Base-by-base conservation (phyloP, 2,888 invertebrate genomes). In the Petrolisthes manimaculis region DNA sequence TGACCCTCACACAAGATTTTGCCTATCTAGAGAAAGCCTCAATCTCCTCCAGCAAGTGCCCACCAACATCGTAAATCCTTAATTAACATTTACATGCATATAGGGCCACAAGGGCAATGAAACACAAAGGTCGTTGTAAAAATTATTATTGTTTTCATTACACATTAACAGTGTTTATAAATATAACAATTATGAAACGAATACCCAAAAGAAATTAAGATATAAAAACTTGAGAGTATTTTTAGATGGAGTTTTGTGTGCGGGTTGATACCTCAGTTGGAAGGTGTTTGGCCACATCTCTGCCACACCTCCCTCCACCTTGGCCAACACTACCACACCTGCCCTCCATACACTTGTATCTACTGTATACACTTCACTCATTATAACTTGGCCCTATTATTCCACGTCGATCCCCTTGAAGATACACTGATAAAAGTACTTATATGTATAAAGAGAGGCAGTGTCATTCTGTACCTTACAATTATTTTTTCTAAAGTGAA, bases 141-240 rank as follows among this genome's bases (percentile, higher is more conserved):
- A 21, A n/a, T 21, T n/a, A n/a, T 24, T 75, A 61, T 61, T 75
- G 12, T 77, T 77, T 9, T 77, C 51, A 77, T 77, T 77, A 77
- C 37, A 5, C 77, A 77, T 21, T 6, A 77, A 77, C 51, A 24
- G 12, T 77, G 5, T 77, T 77, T 37, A 37, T 77, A 77, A 77
- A 77, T 77, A 77, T 77, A 77, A 77, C 77, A 77, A 77, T 61
- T 61, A 37, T 37, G 37, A 61, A 61, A 77, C 77, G 77, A 77
- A 77, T 77, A 77, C 77, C 77, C 77, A 77, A 37, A 14, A 61
- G 67, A 61, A 61, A 61, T 61, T 9, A 61, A 61, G 8, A 51
- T 77, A 14, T 12, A 37, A 77, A 77, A 8, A 51, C 75, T 14
- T 14, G 37, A 24, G 14, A 77, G 77, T 77, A 12, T 77, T 77